Base-by-base conservation (phyloP, 1,140 invertebrate species). In the Drosophila prosaltans region DNA sequence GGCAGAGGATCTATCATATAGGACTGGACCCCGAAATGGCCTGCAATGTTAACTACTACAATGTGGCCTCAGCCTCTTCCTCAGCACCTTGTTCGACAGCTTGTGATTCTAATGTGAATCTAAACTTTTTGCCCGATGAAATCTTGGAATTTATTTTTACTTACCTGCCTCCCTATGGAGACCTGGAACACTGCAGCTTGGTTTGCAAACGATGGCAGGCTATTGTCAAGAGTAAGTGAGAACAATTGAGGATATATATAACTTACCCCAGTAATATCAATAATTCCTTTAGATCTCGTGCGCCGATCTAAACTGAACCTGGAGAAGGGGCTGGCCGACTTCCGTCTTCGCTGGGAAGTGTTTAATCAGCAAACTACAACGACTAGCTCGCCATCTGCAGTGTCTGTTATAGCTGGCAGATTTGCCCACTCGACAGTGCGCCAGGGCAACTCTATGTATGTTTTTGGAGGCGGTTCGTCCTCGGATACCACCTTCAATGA, bases 401-500 rank as follows among this genome's bases (percentile, higher is more conserved):
- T 72, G 36, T 95, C 95, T 16, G 95, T 94, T 16, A 98, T 98
- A 74, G 95, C 97, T 3, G 97, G 97, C 92, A 94, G 98, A 72
- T 98, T 98, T 93, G 98, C 97, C 0, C 98, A 99, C 94, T 95
- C 97, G 74, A 97, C 97, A 51, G 98, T 96, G 88, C 95, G 96
- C 65, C 94, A 95, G 91, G 94, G 95, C 58, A 96, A 97, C 92
- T 96, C 94, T 2, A 97, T 99, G 97, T 99, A 97, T 92, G 95
- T 99, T 36, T 99, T 99, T 95, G 98, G 98, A 57, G 98, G 98
- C 32, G 98, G 98, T 1, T 98, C 98, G n/a, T 96, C 96, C 36
- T 96, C 97, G 41, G 96, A 96, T 81, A 99, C 98, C 21, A 98
- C 98, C 8, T 99, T 99, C 85, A 99, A 99, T 94, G 98, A 99